phyloP scores from a whole-genome alignment of 2,888 invertebrate species.

The Dryomyza anilis region DNA sequence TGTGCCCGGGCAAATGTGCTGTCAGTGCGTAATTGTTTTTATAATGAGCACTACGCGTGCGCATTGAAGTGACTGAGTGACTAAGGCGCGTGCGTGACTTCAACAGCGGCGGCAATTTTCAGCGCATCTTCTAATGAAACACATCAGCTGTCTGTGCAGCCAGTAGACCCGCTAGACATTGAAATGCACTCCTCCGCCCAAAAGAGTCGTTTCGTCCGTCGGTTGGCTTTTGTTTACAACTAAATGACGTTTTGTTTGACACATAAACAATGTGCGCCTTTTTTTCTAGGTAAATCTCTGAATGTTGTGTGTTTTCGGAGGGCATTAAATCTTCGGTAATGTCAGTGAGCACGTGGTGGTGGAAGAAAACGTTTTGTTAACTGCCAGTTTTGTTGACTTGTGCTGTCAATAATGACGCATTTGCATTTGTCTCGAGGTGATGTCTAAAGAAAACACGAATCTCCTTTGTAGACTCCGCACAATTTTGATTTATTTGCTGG shows the following conservation, averaged over 20 bases:
- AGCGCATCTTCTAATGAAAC: not conserved
- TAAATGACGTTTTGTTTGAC: constrained; percentile 20
- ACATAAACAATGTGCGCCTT: constrained; percentile 5
- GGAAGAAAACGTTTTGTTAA: constrained; percentile 18
- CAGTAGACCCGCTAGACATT: not conserved
- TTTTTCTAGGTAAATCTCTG: constrained; percentile 1
- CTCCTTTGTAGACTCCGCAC: not conserved
- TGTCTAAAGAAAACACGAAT: not conserved
- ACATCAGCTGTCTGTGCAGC: not conserved
- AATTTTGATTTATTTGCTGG: not conserved
- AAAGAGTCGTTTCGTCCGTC: not conserved
- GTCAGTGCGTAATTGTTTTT: constrained; percentile 14
- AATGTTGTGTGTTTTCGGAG: constrained; percentile 2
- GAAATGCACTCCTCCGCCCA: not conserved
- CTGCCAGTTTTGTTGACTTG: constrained; percentile 15
- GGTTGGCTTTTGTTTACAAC: constrained; percentile 6
- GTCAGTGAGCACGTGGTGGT: too few relatives aligned
- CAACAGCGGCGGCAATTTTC: not conserved
- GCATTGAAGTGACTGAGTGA: not conserved
- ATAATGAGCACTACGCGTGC: constrained; percentile 12
- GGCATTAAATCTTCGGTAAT: constrained; percentile 9
- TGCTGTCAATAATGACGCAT: constrained; percentile 17
- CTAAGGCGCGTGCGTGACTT: not conserved
- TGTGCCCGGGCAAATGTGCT: not conserved
- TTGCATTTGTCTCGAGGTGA: too few relatives aligned